Base-by-base conservation (phyloP, 2,113 vertebrate species). In the Urocitellus parryii region DNA sequence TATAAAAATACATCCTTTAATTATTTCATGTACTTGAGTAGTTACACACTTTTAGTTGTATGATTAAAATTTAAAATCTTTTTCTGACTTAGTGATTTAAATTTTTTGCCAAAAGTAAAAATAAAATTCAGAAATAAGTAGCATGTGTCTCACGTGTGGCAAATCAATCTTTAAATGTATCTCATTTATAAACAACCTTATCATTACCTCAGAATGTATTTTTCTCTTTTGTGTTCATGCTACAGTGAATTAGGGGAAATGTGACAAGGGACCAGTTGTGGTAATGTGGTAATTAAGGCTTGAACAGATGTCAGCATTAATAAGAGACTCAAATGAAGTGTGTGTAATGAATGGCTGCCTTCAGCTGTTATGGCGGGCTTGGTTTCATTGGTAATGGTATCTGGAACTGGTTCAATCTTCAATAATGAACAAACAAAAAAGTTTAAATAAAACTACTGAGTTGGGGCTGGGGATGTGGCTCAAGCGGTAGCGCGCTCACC, bases 251-350 rank as follows among this genome's bases (percentile, higher is more conserved):
- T 95, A 94, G 87, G 88, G 90, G 96, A 97, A 95, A 97, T 98
- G 96, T 98, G 97, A 98, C 97, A 97, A 96, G 98, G 97, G 98
- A 98, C 96, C 97, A 97, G 97, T 98, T 98, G 97, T 97, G 91
- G 97, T 97, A 98, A 98, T 98, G 97, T 94, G 95, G 98, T 98
- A 98, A 99, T 98, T 98, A 98, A 98, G 97, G 96, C 97, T 97
- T 97, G 96, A 98, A 97, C 98, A 98, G 98, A 98, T 98, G 98
- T 98, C 98, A 98, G 98, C 97, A 97, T 98, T 98, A 98, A 97
- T 98, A 98, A 98, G 91, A 95, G 96, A 97, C 95, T 98, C 94
- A 97, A 98, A 98, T 98, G 98, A 98, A 97, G 98, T 98, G 97
- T 95, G 97, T 92, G 97, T 98, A 97, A 98, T 98, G 97, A 98